phyloP scores from a whole-genome alignment of 2,113 vertebrate species.

The Dolichallabes microphthalmus region DNA sequence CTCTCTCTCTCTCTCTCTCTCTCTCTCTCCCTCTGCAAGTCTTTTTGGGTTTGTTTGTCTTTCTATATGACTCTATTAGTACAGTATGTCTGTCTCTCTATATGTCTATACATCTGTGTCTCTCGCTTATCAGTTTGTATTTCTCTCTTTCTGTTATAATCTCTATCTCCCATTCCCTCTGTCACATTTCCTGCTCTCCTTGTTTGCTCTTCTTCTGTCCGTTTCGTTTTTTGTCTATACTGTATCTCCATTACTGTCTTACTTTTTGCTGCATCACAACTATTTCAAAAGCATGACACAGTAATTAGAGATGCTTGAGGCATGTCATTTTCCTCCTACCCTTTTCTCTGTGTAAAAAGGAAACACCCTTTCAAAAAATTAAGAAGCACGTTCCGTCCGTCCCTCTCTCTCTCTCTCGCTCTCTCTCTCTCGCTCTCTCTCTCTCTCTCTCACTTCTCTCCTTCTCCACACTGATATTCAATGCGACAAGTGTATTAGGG shows the following conservation, averaged over 20 bases:
- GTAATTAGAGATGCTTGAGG: slow-evolving; percentile 45
- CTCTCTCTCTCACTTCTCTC: neutral
- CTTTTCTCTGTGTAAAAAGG: slow-evolving; percentile 5
- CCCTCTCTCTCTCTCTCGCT: slow-evolving; percentile 13
- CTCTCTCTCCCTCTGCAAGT: too few relatives aligned
- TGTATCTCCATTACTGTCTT: neutral
- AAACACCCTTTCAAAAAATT: slow-evolving; percentile 46
- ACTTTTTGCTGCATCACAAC: slow-evolving; percentile 36
- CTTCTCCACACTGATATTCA: slow-evolving; percentile 32
- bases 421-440: neutral
- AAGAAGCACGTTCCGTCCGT: neutral
- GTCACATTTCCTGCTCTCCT: neutral
- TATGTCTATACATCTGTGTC: neutral
- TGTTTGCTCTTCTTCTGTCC: neutral
- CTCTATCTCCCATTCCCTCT: neutral
- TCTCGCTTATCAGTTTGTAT: neutral
- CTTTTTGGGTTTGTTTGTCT: too few relatives aligned
- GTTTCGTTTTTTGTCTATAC: neutral
- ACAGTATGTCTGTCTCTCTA: too few relatives aligned
- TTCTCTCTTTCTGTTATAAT: neutral
- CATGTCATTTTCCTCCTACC: slow-evolving; percentile 45
- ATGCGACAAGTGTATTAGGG: slow-evolving; percentile 28
- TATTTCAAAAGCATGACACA: slow-evolving; percentile 7
- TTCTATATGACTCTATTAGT: too few relatives aligned
- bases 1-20: too few relatives aligned